A percentile compares a stretch with the other conserved stretches of the same genome.
phyloP scores from a whole-genome alignment of 2,797 vertebrate genomes.

The Oreochromis grahami region DNA sequence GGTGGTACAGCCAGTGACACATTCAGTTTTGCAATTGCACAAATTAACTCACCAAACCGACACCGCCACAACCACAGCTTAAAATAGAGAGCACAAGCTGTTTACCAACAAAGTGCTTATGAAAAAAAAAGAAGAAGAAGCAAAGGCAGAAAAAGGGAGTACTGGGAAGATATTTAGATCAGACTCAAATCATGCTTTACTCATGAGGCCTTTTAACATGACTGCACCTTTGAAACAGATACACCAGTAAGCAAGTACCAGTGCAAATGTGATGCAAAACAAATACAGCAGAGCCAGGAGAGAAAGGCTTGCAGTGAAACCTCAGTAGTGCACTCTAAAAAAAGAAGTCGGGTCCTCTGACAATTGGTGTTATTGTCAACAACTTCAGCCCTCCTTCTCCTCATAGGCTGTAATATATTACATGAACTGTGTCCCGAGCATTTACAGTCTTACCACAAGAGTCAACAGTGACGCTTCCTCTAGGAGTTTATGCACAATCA shows the following conservation, averaged over 20 bases:
- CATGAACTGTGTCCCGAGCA: neutral
- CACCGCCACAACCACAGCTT: slow-evolving; percentile 10
- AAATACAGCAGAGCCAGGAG: neutral
- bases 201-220: neutral
- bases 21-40: slow-evolving; percentile 27
- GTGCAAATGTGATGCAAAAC: slow-evolving; percentile 31
- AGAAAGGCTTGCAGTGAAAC: neutral
- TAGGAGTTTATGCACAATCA: neutral
- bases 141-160: neutral
- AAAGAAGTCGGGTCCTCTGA: slow-evolving; percentile 31
- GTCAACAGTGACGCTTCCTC: neutral
- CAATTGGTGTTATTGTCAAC: slow-evolving; percentile 55
- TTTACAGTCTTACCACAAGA: neutral
- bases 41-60: slow-evolving; percentile 33
- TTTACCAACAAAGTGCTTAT: neutral
- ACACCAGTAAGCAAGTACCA: neutral
- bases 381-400: slow-evolving; percentile 8
- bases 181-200: neutral
- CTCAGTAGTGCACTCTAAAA: slow-evolving; percentile 27
- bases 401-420: neutral
- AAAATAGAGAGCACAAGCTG: neutral
- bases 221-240: neutral
- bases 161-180: neutral
- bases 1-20: slow-evolving; percentile 33
- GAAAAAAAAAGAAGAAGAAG: neutral